Evolutionary conservation across 2,888 invertebrate species (phyloP), one percentile per base, ranked within the genome.

Genomic region (Pachycephus smyrnensis): DNA sequence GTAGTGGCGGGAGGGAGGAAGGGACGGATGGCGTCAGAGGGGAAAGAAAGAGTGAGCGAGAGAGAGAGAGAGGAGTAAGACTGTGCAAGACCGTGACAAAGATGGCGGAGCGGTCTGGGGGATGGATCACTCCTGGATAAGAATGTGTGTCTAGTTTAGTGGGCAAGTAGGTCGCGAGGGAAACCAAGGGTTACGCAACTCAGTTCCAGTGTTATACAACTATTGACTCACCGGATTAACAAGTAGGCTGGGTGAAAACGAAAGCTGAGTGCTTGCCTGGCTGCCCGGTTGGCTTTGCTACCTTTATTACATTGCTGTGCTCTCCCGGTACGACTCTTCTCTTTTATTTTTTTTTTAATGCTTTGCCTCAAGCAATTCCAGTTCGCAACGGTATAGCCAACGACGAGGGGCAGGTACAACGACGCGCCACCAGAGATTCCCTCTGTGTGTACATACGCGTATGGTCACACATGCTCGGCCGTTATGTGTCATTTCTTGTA

Each of bases 91-190:
- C 69, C 32, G 75, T 23, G 35, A 37, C 36, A 69, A 33, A 33
- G 76, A 31, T 4, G 73, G 73, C 11, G 73, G 32, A 23, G 76
- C n/a, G 73, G 76, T 15, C 23, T 15, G 73, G 75, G 76, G 69
- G 68, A 73, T 23, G 40, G 73, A 71, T 73, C 71, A 82, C 83
- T 83, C 83, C 80, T 85, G 90, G 89, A 90, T 90, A 90, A 91
- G 90, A 91, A 92, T 90, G 90, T 92, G 86, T 91, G 92, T 92
- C 92, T 92, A 92, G 92, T 91, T 91, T 91, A 91, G 89, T 91
- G 90, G 91, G 91, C 91, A 91, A 91, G 91, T 91, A 89, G 91
- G 91, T 91, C 91, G 90, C 88, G 88, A 89, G 90, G 89, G 90
- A 90, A 91, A 91, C 88, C 88, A 87, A 88, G 85, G 83, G 85